These are phyloP conservation scores for Zaprionus lineosus DNA, from an alignment of 2,888 invertebrate species.

Conservation along the genomic window DNA sequence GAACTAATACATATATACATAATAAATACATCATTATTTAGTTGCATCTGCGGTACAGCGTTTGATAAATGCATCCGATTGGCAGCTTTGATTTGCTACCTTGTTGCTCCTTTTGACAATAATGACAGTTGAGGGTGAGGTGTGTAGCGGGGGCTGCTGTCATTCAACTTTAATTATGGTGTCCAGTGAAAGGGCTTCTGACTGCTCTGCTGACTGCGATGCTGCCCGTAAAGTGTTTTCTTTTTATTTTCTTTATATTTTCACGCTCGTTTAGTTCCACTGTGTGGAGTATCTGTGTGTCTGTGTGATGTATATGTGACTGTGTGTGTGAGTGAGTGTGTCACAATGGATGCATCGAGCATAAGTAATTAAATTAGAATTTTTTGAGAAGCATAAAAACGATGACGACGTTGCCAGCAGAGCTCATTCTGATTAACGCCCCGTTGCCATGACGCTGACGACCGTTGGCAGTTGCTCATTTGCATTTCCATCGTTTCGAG, in stretches of 20 bases:
- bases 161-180: conserved; percentile 72
- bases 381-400: conserved; percentile 71
- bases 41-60: too few species aligned
- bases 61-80: conserved; percentile 62
- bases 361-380: conserved; percentile 83
- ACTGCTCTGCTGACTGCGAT: too few species aligned
- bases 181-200: too few species aligned
- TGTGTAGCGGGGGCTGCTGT: too few species aligned
- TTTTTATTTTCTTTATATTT: conserved; percentile 55
- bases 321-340: conserved; percentile 33
- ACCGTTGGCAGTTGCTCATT: conserved; percentile 62
- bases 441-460: conserved; percentile 60
- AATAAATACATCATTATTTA: too few species aligned
- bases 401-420: conserved; percentile 27
- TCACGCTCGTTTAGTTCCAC: conserved; percentile 61
- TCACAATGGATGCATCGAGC: conserved; percentile 80
- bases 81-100: conserved; percentile 19
- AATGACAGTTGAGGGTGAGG: conserved; percentile 17
- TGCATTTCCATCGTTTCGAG: conserved; percentile 57
- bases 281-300: too few species aligned
- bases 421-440: conserved; percentile 66
- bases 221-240: too few species aligned
- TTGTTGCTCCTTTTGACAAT: neutral
- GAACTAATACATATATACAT: neutral
- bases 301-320: conserved; percentile 7